phyloP scores from a whole-genome alignment of 1,140 invertebrate genomes.

The Arion vulgaris region DNA sequence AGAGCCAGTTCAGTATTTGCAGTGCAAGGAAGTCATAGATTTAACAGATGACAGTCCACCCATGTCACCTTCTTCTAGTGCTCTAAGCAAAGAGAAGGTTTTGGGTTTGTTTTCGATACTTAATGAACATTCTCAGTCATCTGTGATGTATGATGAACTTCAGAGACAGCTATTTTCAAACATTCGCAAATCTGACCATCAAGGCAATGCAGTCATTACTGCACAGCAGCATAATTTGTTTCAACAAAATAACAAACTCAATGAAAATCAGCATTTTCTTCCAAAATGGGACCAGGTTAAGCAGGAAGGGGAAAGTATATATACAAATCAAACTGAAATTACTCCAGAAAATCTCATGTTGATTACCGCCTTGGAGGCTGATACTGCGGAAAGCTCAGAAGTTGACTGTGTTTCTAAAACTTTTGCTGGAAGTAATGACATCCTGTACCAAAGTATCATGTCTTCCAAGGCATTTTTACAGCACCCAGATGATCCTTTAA shows the following conservation, averaged over 20 bases:
- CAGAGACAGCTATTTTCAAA: not conserved
- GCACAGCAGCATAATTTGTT: too few relatives aligned
- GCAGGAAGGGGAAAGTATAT: not conserved
- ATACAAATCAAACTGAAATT: not conserved
- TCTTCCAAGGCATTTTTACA: too few relatives aligned
- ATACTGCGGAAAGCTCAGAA: not conserved
- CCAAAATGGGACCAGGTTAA: not conserved
- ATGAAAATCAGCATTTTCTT: not conserved
- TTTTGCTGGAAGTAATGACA: not conserved
- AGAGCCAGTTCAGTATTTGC: not conserved
- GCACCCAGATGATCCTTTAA: too few relatives aligned
- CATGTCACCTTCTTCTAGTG: not conserved
- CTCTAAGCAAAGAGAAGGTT: not conserved
- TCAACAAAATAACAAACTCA: too few relatives aligned
- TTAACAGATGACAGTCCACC: constrained; percentile 8
- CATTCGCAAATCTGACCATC: too few relatives aligned
- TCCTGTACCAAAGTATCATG: too few relatives aligned
- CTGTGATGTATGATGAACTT: not conserved
- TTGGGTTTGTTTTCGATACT: not conserved
- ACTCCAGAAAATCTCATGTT: not conserved
- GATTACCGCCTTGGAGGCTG: not conserved
- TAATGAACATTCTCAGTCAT: not conserved
- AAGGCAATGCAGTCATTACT: too few relatives aligned
- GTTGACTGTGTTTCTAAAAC: not conserved
- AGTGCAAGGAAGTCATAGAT: constrained; percentile 11